Conservation (phyloP, 2,888 invertebrate species). For the Eupeodes luniger region DNA sequence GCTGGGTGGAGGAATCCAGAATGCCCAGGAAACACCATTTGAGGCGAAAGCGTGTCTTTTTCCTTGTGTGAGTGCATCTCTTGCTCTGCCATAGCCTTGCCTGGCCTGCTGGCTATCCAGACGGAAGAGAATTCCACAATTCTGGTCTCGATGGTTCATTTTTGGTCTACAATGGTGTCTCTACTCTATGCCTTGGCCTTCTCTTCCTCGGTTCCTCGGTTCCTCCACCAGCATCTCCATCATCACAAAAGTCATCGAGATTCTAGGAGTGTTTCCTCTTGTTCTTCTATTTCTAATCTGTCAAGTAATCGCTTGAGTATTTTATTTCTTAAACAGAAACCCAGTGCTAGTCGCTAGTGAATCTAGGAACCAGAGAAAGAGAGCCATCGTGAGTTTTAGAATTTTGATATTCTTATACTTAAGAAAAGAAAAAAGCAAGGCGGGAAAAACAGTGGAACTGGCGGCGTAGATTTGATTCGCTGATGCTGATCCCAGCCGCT, state of each 20-base stretch:
- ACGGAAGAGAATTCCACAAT: constrained; percentile 74
- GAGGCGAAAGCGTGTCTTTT: constrained; percentile 69
- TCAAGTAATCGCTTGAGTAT: constrained; percentile 63
- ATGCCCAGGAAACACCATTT: constrained; percentile 67
- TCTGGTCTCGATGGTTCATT: constrained; percentile 63
- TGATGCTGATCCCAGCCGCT: constrained; percentile 35
- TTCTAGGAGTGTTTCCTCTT: constrained; percentile 53
- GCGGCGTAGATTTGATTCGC: constrained; percentile 49
- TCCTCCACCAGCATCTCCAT: background rate
- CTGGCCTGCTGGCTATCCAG: constrained; percentile 34
- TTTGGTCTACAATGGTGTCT: constrained; percentile 50
- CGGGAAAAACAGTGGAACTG: constrained; percentile 25
- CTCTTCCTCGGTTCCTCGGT: background rate
- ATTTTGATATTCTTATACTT: constrained; percentile 49
- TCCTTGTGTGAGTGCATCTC: constrained; percentile 38
- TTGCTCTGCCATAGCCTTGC: background rate
- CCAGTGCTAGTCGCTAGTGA: constrained; percentile 22
- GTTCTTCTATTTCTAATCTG: constrained; percentile 66
- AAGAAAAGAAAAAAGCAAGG: background rate
- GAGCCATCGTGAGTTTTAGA: constrained; percentile 52
- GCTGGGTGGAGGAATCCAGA: constrained; percentile 58
- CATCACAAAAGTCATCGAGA: constrained; percentile 7
- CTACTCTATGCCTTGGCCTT: background rate
- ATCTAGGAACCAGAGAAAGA: background rate
- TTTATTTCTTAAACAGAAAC: constrained; percentile 42